A percentile compares a stretch with the other conserved stretches of the same genome.
Evolutionary conservation across 2,113 vertebrate species (phyloP).

Genomic region (Ivindomyrus marchei): DNA sequence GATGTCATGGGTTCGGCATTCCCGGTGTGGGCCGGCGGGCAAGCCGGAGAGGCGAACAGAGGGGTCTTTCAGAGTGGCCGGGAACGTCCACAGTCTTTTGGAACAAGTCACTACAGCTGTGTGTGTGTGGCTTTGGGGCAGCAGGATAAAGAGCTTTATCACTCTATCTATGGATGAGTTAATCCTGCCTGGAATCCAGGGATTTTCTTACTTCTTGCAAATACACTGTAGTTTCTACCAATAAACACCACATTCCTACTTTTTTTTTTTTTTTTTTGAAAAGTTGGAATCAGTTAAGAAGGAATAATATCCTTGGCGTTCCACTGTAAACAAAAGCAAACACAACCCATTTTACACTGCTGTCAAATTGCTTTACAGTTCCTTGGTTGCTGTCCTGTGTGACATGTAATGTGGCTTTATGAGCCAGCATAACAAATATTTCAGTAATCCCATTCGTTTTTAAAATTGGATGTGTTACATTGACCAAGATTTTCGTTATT

Average conservation of each 20-base stretch:
- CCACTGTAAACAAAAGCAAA: slow-evolving; percentile 7
- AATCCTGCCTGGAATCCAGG: slow-evolving; percentile 4
- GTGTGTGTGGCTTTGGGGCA: neutral
- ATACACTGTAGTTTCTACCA: slow-evolving; percentile 1
- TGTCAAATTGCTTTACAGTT: slow-evolving; percentile 33
- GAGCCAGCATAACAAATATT: slow-evolving; percentile 37
- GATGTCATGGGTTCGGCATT: slow-evolving; percentile 1
- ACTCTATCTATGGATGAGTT: neutral
- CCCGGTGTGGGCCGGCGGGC: neutral
- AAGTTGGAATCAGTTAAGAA: neutral
- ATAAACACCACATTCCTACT: slow-evolving; percentile 17
- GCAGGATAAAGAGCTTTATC: slow-evolving; percentile 3
- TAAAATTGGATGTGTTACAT: neutral
- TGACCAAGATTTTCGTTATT: neutral
- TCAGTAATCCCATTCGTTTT: neutral
- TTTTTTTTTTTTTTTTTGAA: neutral
- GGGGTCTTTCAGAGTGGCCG: neutral
- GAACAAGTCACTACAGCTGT: neutral
- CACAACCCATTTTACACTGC: slow-evolving; percentile 14
- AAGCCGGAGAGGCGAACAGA: neutral
- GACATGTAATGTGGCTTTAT: slow-evolving; percentile 48
- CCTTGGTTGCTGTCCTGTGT: slow-evolving; percentile 41
- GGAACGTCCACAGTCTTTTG: neutral
- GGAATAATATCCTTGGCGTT: slow-evolving; percentile 11
- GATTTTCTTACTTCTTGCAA: slow-evolving; percentile 16